These are phyloP conservation scores for Choloepus hoffmanni DNA, from an alignment of 2,113 vertebrate species.

Conservation along the genomic window DNA sequence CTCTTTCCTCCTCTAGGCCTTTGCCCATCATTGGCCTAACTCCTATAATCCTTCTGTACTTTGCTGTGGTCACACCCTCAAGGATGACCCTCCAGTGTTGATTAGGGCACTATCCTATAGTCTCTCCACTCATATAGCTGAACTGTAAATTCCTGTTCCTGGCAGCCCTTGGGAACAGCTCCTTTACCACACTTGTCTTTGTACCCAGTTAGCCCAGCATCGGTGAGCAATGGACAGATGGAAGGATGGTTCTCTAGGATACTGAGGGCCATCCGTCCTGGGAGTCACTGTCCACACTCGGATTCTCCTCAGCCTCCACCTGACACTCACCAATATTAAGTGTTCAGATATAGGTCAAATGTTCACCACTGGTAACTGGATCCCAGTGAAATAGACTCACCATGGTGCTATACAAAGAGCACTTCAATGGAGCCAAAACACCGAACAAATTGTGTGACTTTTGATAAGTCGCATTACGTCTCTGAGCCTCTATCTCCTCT, in stretches of 20 bases:
- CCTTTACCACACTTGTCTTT: neutral
- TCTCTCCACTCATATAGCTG: neutral
- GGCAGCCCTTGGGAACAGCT: neutral
- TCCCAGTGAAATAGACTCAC: neutral
- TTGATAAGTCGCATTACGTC: neutral
- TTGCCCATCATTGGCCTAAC: neutral
- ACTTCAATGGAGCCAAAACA: neutral
- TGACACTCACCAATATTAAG: neutral
- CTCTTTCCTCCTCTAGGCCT: neutral
- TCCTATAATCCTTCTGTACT: neutral
- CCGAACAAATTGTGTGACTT: neutral
- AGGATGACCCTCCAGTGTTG: neutral
- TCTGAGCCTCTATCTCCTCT: neutral
- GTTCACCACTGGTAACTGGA: neutral
- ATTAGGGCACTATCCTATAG: too few species aligned
- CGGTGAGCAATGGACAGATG: neutral
- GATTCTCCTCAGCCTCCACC: neutral
- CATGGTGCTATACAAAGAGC: neutral
- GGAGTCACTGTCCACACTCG: neutral
- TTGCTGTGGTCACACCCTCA: neutral
- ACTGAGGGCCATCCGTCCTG: neutral
- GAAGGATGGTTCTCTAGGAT: neutral
- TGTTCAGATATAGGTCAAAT: neutral
- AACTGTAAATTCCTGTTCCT: neutral
- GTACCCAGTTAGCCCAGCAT: neutral